phyloP scores from a whole-genome alignment of 53 echinoderm and acorn worm genomes.

The Arbacia lixula region DNA sequence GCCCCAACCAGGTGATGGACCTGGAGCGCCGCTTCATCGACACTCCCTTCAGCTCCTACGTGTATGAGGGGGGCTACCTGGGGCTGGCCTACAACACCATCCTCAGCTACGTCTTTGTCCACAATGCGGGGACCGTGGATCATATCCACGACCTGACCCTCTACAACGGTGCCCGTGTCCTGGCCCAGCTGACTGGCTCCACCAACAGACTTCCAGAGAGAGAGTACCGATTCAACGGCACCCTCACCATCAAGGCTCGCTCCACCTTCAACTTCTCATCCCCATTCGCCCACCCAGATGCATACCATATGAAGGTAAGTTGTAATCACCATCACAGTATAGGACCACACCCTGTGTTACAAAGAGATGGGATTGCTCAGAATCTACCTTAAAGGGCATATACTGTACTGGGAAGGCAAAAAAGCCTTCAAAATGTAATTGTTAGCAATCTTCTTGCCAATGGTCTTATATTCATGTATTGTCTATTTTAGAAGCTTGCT shows the following conservation, averaged over 20 bases:
- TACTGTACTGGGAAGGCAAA: no score
- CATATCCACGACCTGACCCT: constrained; percentile 81
- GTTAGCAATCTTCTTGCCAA: no score
- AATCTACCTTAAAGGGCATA: no score
- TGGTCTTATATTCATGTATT: no score
- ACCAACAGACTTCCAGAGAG: constrained; percentile 66
- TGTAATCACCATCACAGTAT: no score
- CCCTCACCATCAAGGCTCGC: constrained; percentile 77
- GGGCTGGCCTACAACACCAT: constrained; percentile 75
- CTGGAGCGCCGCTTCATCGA: constrained; percentile 72
- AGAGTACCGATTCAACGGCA: constrained; percentile 74
- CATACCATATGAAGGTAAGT: constrained; percentile 56
- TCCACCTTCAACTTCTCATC: constrained; percentile 67
- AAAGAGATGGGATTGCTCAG: no score
- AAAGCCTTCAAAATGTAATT: no score
- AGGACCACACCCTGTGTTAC: no score
- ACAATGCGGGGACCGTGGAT: constrained; percentile 81
- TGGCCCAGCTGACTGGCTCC: constrained; percentile 66
- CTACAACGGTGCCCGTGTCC: constrained; percentile 72
- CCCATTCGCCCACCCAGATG: constrained; percentile 80
- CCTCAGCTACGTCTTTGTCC: constrained; percentile 78
- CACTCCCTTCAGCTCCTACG: constrained; percentile 81
- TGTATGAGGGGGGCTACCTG: constrained; percentile 77
- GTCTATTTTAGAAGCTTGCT: no score
- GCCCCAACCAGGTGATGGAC: constrained; percentile 93